Evolutionary conservation across 2,888 invertebrate genomes (phyloP).

Genomic region (Adineta ricciae): DNA sequence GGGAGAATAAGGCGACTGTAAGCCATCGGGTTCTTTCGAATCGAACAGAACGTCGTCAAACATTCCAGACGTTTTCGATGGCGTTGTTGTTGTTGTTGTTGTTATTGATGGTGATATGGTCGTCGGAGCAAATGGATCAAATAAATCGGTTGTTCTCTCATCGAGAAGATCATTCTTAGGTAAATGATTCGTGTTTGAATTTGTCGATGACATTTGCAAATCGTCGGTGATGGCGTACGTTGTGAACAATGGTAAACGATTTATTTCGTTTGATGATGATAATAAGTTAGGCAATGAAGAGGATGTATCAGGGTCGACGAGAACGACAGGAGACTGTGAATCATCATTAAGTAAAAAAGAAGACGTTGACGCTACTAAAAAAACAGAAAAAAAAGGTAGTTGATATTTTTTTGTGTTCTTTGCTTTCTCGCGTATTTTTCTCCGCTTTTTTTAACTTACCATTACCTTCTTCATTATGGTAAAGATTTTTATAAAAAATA

Average conservation of each 20-base stretch:
- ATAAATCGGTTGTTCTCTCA: not conserved
- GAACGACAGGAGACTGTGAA: not conserved
- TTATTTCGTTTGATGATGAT: not conserved
- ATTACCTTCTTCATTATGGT: not conserved
- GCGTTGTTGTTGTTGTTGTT: not conserved
- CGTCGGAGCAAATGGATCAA: not conserved
- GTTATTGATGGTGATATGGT: not conserved
- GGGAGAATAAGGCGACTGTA: not conserved
- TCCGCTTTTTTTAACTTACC: not conserved
- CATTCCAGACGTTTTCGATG: not conserved
- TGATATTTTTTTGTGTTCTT: not conserved
- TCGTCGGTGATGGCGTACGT: not conserved
- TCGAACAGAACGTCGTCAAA: not conserved
- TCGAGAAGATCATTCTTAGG: not conserved
- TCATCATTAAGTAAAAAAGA: not conserved
- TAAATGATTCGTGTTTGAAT: not conserved
- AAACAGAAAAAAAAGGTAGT: not conserved
- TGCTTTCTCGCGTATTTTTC: not conserved
- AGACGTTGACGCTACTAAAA: not conserved
- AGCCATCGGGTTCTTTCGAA: not conserved
- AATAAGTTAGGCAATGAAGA: not conserved
- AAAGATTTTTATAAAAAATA: slow-evolving; percentile 1
- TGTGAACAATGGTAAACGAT: not conserved
- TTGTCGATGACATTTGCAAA: not conserved
- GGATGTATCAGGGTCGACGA: not conserved